Base-by-base conservation (phyloP, 2,113 vertebrate species). In the Zosterops borbonicus region DNA sequence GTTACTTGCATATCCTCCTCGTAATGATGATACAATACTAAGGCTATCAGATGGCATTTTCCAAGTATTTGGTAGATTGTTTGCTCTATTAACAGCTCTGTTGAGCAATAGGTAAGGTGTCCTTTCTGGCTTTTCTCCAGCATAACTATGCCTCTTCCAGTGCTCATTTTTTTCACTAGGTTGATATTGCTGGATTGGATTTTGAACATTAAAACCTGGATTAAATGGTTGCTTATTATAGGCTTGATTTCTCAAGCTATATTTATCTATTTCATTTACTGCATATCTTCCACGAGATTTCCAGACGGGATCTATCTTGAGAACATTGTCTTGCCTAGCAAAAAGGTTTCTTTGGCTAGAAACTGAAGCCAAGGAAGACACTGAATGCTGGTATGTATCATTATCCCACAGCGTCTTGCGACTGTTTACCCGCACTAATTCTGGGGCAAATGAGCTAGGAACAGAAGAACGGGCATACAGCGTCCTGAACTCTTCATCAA, bases 401-500 rank as follows among this genome's bases (percentile, higher is more conserved):
- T 98, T 97, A 46, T 98, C 96, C 94, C 98, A 98, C 63, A 98
- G 96, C 0, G 87, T 81, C 93, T 96, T 98, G 62, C 65, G 85
- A 24, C 93, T 98, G 39, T 97, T 98, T 37, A 93, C 96, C 33
- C 97, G 95, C 23, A 94, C 78, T n/a, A 97, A 83, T 63, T 97
- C 96, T 44, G 97, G 97, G 9, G 97, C 90, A 91, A 98, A 95
- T 92, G 97, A 82, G 96, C 96, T 89, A 56, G 99, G 99, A 58
- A 99, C 95, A 41, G 95, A 98, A 10, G 99, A 99, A 47, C 98
- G 98, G 35, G 99, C 99, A 2, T 99, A 99, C 9, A 99, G 98
- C 2, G 98, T 99, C 86, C 99, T 98, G 92, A 99, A 99, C 95
- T 99, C 99, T 94, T 99, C 99, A 82, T 99, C 99, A 19, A 99